A percentile compares a stretch with the other conserved stretches of the same genome.
Conservation (phyloP, 1,140 invertebrate species). For the Harpegnathos saltator region DNA sequence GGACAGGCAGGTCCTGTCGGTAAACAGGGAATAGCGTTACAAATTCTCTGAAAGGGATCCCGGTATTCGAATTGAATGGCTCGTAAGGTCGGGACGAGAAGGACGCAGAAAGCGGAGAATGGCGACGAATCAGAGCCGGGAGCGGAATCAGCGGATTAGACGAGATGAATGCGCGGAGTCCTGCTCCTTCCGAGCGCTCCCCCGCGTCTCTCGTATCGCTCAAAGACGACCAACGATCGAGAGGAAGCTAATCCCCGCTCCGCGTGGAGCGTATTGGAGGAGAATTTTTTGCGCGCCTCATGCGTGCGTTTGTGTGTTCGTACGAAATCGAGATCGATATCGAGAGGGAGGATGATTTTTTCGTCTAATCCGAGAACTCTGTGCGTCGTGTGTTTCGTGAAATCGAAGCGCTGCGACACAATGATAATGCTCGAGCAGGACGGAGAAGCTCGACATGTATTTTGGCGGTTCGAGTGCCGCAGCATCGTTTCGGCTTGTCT, state of each 20-base stretch:
- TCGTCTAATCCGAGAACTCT: neutral
- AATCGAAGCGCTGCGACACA: slow-evolving; percentile 1
- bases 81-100: slow-evolving; percentile 37
- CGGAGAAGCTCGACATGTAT: no score
- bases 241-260: slow-evolving; percentile 68
- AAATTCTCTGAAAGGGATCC: slow-evolving; percentile 69
- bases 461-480: no score
- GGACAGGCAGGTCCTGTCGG: slow-evolving; percentile 61
- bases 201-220: neutral
- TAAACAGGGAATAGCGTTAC: slow-evolving; percentile 72
- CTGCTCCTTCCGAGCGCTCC: slow-evolving; percentile 26
- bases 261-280: slow-evolving; percentile 33
- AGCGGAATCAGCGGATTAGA: slow-evolving; percentile 71
- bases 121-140: slow-evolving; percentile 48
- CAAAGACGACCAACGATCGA: slow-evolving; percentile 50
- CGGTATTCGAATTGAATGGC: slow-evolving; percentile 55
- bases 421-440: neutral
- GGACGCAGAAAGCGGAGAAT: slow-evolving; percentile 29
- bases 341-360: neutral
- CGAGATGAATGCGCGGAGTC: slow-evolving; percentile 53
- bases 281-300: slow-evolving; percentile 35
- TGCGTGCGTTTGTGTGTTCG: slow-evolving; percentile 8
- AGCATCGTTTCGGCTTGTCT: no score
- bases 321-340: slow-evolving; percentile 39
- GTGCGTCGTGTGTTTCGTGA: slow-evolving; percentile 20